Base-by-base conservation (phyloP, 2,797 vertebrate species). In the Mergus octosetaceus region DNA sequence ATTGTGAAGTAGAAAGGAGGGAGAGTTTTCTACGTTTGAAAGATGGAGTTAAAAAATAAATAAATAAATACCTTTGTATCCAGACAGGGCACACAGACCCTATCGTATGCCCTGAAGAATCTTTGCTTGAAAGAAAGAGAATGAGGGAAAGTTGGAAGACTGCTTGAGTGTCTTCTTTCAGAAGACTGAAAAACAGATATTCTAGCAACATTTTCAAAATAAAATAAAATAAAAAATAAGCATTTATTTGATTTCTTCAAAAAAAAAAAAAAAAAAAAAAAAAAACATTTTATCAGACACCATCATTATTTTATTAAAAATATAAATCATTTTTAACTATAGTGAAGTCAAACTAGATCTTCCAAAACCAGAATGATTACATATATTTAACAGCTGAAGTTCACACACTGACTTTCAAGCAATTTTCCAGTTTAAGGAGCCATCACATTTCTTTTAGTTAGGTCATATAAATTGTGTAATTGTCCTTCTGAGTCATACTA, bases 371-470 rank as follows among this genome's bases (percentile, higher is more conserved):
- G 49, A 73, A 80, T 28, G 9, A 34, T 39, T 69, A 68, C 13
- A 41, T 21, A 20, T 38, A 89, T 87, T 79, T 91, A 69, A 54
- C 18, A 77, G 85, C 30, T 41, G 21, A 91, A 85, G 8, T 41
- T 68, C 69, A 71, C 19, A 57, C 19, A 8, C 17, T 65, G 49
- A 78, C 9, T 43, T 6, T 64, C 71, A 89, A 84, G 64, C 30
- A 85, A 91, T 92, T 94, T 95, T 89, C 65, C 66, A 75, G 71
- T 79, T 90, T 87, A 91, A 87, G 64, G 21, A 94, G 11, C 72
- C 34, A 75, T 36, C 11, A 32, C 25, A 75, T 74, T 78, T 90
- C 30, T 84, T 88, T 93, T 82, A 76, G 78, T 92, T 84, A 85
- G 54, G 41, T 90, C 75, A 73, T 72, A 87, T 54, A 85, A 90